A percentile compares a stretch with the other conserved stretches of the same genome.
Conservation (phyloP, 2,113 vertebrate genomes). For the Chinchilla lanigera region DNA sequence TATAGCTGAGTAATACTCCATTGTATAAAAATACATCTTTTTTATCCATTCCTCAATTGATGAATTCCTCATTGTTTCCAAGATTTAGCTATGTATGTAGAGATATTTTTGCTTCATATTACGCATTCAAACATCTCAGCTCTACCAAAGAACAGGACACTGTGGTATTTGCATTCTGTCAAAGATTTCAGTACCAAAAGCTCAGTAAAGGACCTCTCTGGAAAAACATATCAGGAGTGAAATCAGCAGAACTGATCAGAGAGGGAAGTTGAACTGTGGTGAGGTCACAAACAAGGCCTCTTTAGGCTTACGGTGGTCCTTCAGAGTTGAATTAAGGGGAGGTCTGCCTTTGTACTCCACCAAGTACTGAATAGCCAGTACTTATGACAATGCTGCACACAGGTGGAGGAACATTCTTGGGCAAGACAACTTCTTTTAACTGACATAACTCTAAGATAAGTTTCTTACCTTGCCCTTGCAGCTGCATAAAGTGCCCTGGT, state of each 20-base stretch:
- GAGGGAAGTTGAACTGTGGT: neutral
- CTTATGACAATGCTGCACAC: neutral
- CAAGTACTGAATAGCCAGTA: neutral
- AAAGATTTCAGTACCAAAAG: neutral
- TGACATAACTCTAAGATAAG: neutral
- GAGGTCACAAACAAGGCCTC: neutral
- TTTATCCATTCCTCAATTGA: too few species aligned
- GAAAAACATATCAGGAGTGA: slow-evolving; percentile 2
- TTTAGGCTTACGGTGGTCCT: neutral
- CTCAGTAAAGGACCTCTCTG: neutral
- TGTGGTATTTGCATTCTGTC: neutral
- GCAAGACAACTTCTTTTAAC: neutral
- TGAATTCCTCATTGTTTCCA: too few species aligned
- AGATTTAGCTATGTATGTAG: neutral
- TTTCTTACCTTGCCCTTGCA: neutral
- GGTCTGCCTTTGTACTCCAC: neutral
- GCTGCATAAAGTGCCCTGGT: neutral
- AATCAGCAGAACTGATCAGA: neutral
- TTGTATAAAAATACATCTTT: too few species aligned
- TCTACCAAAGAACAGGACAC: neutral
- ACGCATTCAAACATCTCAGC: neutral
- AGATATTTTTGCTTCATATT: neutral
- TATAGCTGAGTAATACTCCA: too few species aligned
- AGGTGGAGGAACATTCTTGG: neutral
- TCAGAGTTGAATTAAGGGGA: neutral